Percentiles rank a stretch among this genome's conserved stretches.
phyloP scores from a whole-genome alignment of 2,797 vertebrate genomes.

The Coilia nasus region DNA sequence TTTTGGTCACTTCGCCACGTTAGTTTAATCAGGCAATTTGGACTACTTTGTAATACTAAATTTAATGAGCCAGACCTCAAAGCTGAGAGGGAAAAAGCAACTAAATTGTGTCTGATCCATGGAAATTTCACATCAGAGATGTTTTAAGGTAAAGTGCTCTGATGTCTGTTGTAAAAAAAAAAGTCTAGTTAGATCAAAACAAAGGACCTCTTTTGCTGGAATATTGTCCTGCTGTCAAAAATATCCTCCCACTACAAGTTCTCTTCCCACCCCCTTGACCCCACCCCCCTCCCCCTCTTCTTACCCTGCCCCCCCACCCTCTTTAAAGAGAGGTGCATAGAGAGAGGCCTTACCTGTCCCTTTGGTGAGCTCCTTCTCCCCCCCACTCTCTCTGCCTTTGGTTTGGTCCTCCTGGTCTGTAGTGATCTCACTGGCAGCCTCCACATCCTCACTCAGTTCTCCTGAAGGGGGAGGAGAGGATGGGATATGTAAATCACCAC shows the following conservation, averaged over 20 bases:
- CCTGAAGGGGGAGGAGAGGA: constrained; percentile 88
- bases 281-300: background rate
- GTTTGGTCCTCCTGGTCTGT: constrained; percentile 92
- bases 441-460: constrained; percentile 93
- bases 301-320: constrained; percentile 9
- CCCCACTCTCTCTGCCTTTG: constrained; percentile 92
- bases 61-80: constrained; percentile 54
- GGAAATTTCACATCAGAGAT: constrained; percentile 49
- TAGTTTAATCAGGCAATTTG: constrained; percentile 57
- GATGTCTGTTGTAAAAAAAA: constrained; percentile 43
- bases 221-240: background rate
- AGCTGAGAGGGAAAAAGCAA: constrained; percentile 46
- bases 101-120: constrained; percentile 47
- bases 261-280: constrained; percentile 12
- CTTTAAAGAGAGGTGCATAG: constrained; percentile 50
- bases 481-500: constrained; percentile 83
- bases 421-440: constrained; percentile 88
- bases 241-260: background rate
- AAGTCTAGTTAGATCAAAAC: constrained; percentile 4
- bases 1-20: constrained; percentile 60
- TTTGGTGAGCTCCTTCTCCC: constrained; percentile 93
- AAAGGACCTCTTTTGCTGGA: background rate
- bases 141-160: constrained; percentile 47
- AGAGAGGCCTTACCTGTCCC: constrained; percentile 86
- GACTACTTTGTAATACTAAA: constrained; percentile 50